Percentiles rank a stretch among this genome's conserved stretches.
Evolutionary conservation across 2,797 vertebrate genomes (phyloP).

Genomic region (Psittacula echo): DNA sequence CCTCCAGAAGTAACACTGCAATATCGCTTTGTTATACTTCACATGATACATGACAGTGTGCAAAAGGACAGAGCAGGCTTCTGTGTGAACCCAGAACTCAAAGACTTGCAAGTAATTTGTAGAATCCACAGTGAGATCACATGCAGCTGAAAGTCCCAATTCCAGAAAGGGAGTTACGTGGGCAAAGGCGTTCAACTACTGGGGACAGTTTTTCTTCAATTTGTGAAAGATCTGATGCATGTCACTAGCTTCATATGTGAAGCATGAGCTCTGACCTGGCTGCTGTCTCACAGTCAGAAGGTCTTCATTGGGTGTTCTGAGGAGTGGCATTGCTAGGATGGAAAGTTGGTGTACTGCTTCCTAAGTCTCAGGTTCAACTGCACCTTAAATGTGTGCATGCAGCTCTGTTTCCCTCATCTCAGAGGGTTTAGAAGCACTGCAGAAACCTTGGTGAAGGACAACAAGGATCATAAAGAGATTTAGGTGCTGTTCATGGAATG

Average conservation of each 20-base stretch:
- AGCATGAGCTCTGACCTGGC: neutral
- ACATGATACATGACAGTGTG: neutral
- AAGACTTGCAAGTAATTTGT: neutral
- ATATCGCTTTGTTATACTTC: neutral
- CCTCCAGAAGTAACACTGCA: neutral
- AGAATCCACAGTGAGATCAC: neutral
- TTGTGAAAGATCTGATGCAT: neutral
- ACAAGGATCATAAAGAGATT: neutral
- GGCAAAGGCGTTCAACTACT: neutral
- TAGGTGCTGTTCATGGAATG: neutral
- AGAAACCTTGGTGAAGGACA: neutral
- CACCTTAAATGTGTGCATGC: fast-evolving
- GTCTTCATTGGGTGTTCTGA: neutral
- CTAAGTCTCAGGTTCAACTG: neutral
- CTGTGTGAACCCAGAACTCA: neutral
- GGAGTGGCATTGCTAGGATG: neutral
- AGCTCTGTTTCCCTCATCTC: neutral
- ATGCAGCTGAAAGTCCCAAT: fast-evolving
- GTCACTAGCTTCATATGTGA: neutral
- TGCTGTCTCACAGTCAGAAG: neutral
- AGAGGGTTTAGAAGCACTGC: neutral
- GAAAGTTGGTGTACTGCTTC: neutral
- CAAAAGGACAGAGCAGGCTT: neutral
- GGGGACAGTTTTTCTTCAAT: neutral
- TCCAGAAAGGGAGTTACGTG: neutral